A percentile compares a stretch with the other conserved stretches of the same genome.
These are phyloP conservation scores for Apis cerana DNA, from an alignment of 1,140 invertebrate genomes.

Conservation along the genomic window DNA sequence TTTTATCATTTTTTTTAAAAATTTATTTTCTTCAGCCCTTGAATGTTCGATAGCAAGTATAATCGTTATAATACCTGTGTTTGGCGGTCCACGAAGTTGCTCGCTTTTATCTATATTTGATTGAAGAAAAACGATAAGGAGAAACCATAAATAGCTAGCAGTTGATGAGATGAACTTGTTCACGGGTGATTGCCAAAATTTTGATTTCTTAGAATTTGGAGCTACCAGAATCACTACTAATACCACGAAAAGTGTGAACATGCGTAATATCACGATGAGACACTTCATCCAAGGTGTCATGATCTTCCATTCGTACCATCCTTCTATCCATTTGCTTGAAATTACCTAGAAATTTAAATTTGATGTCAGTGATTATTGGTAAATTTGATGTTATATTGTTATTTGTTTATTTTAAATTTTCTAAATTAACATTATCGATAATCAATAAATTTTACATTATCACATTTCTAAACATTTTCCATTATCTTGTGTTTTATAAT, in stretches of 20 bases:
- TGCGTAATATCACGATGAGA: slow-evolving; percentile 73
- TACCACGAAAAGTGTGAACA: slow-evolving; percentile 80
- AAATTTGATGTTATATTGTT: neutral
- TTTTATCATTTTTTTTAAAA: no score
- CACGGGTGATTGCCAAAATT: slow-evolving; percentile 80
- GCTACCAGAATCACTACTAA: slow-evolving; percentile 75
- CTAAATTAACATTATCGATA: no score
- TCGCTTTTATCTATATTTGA: slow-evolving; percentile 82
- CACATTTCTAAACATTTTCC: no score
- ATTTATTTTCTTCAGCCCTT: no score
- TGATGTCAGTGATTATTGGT: no score
- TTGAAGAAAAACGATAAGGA: slow-evolving; percentile 83
- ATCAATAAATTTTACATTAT: no score
- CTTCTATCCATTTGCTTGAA: slow-evolving; percentile 80
- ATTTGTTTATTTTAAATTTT: no score
- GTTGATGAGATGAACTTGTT: slow-evolving; percentile 84
- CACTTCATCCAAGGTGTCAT: slow-evolving; percentile 73
- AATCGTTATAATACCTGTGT: slow-evolving; percentile 70
- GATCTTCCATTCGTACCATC: slow-evolving; percentile 82
- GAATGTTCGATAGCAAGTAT: neutral
- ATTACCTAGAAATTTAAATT: slow-evolving; percentile 38
- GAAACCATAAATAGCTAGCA: slow-evolving; percentile 84
- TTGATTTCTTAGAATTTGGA: slow-evolving; percentile 76
- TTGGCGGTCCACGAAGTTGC: slow-evolving; percentile 81
- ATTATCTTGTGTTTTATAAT: no score